phyloP scores from a whole-genome alignment of 2,797 vertebrate genomes.

The Poecilia picta region DNA sequence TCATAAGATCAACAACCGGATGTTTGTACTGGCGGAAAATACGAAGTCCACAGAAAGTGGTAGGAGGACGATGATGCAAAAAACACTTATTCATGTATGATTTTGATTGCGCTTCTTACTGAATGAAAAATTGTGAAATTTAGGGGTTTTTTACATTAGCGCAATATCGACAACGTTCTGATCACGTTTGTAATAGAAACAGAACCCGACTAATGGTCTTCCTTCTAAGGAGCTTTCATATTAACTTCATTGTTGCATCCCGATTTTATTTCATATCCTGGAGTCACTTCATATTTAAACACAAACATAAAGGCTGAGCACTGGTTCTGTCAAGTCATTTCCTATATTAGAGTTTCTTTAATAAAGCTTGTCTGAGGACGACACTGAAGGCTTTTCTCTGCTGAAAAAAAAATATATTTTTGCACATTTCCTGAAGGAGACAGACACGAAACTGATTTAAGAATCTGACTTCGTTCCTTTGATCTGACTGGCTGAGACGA shows the following conservation, averaged over 20 bases:
- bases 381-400: background rate
- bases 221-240: background rate
- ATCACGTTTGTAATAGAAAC: background rate
- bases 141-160: too few species aligned
- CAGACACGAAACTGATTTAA: background rate
- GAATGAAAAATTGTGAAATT: too few species aligned
- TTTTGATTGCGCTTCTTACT: too few species aligned
- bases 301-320: background rate
- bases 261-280: background rate
- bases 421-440: conserved; percentile 4
- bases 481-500: background rate
- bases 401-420: background rate
- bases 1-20: too few species aligned
- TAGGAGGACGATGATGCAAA: too few species aligned
- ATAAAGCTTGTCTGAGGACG: background rate
- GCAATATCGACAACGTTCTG: too few species aligned
- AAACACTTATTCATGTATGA: too few species aligned
- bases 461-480: background rate
- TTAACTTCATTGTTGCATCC: background rate
- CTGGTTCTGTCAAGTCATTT: background rate
- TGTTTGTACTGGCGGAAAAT: too few species aligned
- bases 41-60: too few species aligned
- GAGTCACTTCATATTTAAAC: background rate
- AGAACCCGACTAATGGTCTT: background rate
- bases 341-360: background rate